Evolutionary conservation across 2,888 invertebrate genomes (phyloP).

Genomic region (Drosophila rubida): DNA sequence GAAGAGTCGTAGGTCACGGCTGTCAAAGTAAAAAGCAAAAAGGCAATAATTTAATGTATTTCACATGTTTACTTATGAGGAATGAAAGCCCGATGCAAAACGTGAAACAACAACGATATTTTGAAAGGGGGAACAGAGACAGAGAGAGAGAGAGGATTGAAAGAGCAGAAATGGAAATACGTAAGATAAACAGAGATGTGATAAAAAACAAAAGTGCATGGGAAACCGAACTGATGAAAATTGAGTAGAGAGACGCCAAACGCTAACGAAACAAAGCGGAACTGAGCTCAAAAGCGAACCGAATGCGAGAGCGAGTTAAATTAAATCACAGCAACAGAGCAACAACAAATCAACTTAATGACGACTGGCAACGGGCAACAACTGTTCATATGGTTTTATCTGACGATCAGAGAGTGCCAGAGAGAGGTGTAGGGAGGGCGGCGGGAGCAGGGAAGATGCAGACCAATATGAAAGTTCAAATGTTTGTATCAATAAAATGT

Average conservation of each 20-base stretch:
- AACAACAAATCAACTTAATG: slow-evolving; percentile 55
- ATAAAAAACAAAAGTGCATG: slow-evolving; percentile 51
- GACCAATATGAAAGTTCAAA: slow-evolving; percentile 45
- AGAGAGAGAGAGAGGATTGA: too few species aligned
- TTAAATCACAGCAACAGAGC: slow-evolving; percentile 52
- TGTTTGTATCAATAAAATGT: slow-evolving; percentile 32
- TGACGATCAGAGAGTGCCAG: slow-evolving; percentile 15
- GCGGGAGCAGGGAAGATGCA: slow-evolving; percentile 10
- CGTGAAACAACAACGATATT: slow-evolving; percentile 15
- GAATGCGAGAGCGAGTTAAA: slow-evolving; percentile 53
- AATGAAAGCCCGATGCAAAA: slow-evolving; percentile 45
- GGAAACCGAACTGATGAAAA: slow-evolving; percentile 32
- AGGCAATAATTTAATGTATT: neutral
- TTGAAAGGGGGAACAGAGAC: slow-evolving; percentile 15
- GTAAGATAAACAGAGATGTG: slow-evolving; percentile 43
- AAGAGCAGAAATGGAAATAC: slow-evolving; percentile 30
- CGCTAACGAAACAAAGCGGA: slow-evolving; percentile 48
- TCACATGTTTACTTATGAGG: slow-evolving; percentile 12
- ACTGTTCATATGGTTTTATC: slow-evolving; percentile 41
- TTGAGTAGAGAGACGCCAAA: slow-evolving; percentile 27
- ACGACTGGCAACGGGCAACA: slow-evolving; percentile 28
- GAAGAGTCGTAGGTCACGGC: slow-evolving; percentile 52
- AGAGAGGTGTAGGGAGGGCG: slow-evolving; percentile 15
- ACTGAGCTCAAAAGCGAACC: slow-evolving; percentile 60
- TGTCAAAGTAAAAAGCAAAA: slow-evolving; percentile 19